A percentile compares a stretch with the other conserved stretches of the same genome.
phyloP scores from a whole-genome alignment of 2,888 invertebrate genomes.

The Cenopis cana region DNA sequence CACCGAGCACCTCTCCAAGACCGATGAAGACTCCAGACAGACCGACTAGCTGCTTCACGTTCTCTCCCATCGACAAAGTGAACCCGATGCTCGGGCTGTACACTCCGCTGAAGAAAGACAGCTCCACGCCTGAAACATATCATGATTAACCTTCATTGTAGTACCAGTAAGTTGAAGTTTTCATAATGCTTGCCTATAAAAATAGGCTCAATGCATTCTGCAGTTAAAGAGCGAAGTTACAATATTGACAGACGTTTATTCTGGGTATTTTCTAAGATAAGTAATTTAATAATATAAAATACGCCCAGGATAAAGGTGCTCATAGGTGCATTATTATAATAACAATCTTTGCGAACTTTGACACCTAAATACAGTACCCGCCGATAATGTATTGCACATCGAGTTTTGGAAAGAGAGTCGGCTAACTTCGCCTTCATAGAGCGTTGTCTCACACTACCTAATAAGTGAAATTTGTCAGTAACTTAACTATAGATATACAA shows the following conservation, averaged over 20 bases:
- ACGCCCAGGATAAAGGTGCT: too few relatives aligned
- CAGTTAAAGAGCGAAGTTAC: neutral
- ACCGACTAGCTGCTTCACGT: constrained; percentile 94
- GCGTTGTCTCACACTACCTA: too few relatives aligned
- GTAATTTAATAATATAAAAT: too few relatives aligned
- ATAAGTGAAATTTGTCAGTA: too few relatives aligned
- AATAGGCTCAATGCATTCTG: neutral
- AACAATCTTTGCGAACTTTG: neutral
- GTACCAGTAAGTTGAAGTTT: neutral
- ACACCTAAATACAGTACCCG: too few relatives aligned
- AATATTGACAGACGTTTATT: neutral
- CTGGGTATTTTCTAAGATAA: neutral
- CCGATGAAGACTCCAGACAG: constrained; percentile 98
- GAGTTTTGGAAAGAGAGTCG: too few relatives aligned
- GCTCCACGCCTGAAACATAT: constrained; percentile 89
- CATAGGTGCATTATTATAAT: too few relatives aligned
- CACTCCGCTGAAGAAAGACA: constrained; percentile 98
- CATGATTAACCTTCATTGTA: neutral
- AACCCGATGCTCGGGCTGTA: constrained; percentile 97
- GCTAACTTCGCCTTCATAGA: too few relatives aligned
- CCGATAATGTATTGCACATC: too few relatives aligned
- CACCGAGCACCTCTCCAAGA: constrained; percentile 95
- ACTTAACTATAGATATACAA: too few relatives aligned
- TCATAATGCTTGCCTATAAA: neutral
- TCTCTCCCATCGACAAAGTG: constrained; percentile 90